Base-by-base conservation (phyloP, 2,797 vertebrate genomes). In the Phylloscopus collybita region DNA sequence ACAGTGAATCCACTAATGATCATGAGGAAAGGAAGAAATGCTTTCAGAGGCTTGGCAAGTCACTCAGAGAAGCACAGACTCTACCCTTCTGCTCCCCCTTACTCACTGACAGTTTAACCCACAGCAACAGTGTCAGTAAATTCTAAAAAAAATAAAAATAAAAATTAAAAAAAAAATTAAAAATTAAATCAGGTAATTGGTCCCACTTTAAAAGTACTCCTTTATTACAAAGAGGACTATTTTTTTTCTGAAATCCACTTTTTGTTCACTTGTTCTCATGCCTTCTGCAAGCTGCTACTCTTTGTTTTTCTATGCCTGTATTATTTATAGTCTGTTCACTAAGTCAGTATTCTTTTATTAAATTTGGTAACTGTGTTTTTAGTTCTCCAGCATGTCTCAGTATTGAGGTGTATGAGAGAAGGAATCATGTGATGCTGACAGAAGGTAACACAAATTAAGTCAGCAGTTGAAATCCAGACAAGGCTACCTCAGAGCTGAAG, bases 31-130 rank as follows among this genome's bases (percentile, higher is more conserved):
- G 51, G 49, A 86, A 95, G 81, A 96, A 83, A 84, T 32, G 42
- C 70, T 93, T 93, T 92, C 90, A 93, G 89, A 92, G 38, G 80
- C 82, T 96, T 92, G 92, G 80, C 36, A 95, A 92, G 86, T 83
- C 90, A 80, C 30, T 70, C 57, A 23, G 17, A 78, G 47, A 85
- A 94, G 70, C 62, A 92, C 29, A 86, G 45, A n/a, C 66, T 57
- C 15, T 45, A 69, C n/a, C 42, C 56, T 76, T 47, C 53, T 62
- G 40, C 42, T 87, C 40, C 22, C 47, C 38, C 11, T 76, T 75
- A 29, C 19, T 79, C 73, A 87, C 40, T 62, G 25, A 44, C n/a
- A 44, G 80, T 84, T 84, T 93, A 92, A 96, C 75, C 61, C 54
- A 49, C 11, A 86, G 29, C 38, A 90, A 67, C 25, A 81, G 17